phyloP scores from a whole-genome alignment of 2,888 invertebrate genomes.

The Drosophila phalerata region DNA sequence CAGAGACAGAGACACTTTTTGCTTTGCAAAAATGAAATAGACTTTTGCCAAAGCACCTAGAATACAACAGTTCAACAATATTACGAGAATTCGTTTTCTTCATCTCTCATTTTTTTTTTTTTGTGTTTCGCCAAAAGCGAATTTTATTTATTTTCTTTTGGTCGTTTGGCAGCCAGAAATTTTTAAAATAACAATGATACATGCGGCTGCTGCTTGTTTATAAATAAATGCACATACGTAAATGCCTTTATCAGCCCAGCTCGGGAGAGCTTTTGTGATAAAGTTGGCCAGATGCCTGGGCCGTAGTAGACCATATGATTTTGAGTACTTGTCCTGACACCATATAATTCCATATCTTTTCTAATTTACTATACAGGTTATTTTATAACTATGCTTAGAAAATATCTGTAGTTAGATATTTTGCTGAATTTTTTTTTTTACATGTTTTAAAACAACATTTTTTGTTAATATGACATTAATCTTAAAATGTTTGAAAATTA shows the following conservation, averaged over 20 bases:
- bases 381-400: background rate
- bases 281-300: conserved; percentile 50
- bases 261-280: conserved; percentile 55
- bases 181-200: conserved; percentile 81
- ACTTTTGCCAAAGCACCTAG: conserved; percentile 65
- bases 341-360: background rate
- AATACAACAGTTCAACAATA: conserved; percentile 72
- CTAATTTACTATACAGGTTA: background rate
- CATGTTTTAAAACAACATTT: no score
- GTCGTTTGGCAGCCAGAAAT: conserved; percentile 64
- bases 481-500: no score
- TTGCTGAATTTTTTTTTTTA: no score
- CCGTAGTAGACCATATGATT: background rate
- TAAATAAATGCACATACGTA: conserved; percentile 79
- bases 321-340: background rate
- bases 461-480: no score
- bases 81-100: conserved; percentile 62
- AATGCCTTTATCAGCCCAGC: conserved; percentile 73
- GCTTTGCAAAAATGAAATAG: conserved; percentile 50
- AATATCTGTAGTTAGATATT: no score
- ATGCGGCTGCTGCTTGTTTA: conserved; percentile 77
- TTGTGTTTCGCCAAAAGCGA: conserved; percentile 49
- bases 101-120: conserved; percentile 20
- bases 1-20: conserved; percentile 58
- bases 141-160: conserved; percentile 70